Evolutionary conservation across 2,797 vertebrate species (phyloP), one percentile per base, ranked within the genome.

Genomic region (Scomberomorus guttatus): DNA sequence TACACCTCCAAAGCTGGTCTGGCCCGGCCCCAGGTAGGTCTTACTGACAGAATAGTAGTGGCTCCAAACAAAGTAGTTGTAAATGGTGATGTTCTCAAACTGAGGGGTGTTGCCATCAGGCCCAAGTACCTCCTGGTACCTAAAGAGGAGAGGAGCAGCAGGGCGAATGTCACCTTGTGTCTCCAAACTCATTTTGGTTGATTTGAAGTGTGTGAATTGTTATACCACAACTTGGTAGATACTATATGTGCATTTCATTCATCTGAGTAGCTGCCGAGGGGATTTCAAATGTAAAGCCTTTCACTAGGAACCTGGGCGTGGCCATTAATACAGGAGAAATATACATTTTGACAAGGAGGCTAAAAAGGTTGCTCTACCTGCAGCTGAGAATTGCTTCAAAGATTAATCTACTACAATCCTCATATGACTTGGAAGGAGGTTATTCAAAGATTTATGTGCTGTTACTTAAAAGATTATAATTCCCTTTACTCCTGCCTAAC

Each of bases 51-150:
- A 99, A 81, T 97, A 99, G 78, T 97, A 99, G 87, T 99, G 98
- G 65, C 95, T 97, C 98, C 98, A 99, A 50, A 99, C 98, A 92
- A 99, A 99, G 87, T 97, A 98, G 88, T 99, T 98, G 88, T 98
- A 99, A 89, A 99, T 95, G 58, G 97, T 96, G 87, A 98, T 95
- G 87, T 99, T 98, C 87, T 99, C 96, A 18, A 97, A 98, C 80
- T 98, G 97, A 1, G 96, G 95, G 4, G 93, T 97, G 87, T 94
- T 96, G 75, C 96, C 96, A n/a, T 97, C 96, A 0, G 96, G 93
- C 20, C 97, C 96, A 15, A 96, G 81, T 67, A 99, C 94, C 75
- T 98, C 97, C 80, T 97, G 95, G 56, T 95, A 95, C 73, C 94
- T 94, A 51, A 66, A 77, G 52, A 74, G n/a, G 64, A 77, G 32